phyloP scores from a whole-genome alignment of 2,888 invertebrate species.

The Trichacis sp. region DNA sequence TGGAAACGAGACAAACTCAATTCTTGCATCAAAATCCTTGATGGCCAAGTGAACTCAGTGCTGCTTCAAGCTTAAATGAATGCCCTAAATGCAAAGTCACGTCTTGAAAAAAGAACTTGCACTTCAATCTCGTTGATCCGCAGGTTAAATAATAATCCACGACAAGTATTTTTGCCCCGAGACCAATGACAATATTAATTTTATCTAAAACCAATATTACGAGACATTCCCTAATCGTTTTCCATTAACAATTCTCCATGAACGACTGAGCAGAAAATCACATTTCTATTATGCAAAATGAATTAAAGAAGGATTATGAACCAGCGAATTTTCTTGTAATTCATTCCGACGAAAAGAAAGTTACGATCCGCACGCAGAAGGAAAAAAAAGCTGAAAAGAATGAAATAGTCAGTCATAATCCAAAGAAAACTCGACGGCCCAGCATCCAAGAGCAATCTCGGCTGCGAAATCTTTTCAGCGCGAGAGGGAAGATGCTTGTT shows the following conservation, averaged over 20 bases:
- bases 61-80: no score
- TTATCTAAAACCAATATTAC: not conserved
- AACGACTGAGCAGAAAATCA: not conserved
- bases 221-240: not conserved
- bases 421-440: not conserved
- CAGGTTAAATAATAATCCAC: not conserved
- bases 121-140: no score
- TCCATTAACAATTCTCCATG: not conserved
- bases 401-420: not conserved
- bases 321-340: not conserved
- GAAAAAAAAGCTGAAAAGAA: not conserved
- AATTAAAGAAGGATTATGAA: not conserved
- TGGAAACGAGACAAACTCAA: no score
- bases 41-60: no score
- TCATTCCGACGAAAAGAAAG: not conserved
- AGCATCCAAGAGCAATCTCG: not conserved
- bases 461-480: not conserved
- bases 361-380: not conserved
- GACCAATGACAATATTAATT: not conserved
- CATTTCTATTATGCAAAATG: not conserved
- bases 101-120: not conserved
- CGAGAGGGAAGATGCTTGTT: constrained; percentile 15
- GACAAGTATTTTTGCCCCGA: not conserved
- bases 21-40: no score
- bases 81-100: not conserved